phyloP scores from a whole-genome alignment of 2,113 vertebrate species.

The Corvus cornix region DNA sequence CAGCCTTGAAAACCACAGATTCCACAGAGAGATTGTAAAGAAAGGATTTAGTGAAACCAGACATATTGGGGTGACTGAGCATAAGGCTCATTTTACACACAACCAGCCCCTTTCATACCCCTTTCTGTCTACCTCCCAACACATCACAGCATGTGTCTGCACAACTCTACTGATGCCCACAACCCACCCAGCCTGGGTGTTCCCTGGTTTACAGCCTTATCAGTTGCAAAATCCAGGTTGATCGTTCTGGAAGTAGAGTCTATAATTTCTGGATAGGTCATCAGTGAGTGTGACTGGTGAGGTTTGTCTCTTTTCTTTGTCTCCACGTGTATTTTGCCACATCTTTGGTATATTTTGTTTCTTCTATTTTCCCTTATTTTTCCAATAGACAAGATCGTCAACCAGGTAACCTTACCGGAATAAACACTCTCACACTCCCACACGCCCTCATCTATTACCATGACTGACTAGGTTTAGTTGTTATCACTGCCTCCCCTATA shows the following conservation, averaged over 20 bases:
- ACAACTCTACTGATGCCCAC: accelerated
- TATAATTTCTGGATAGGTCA: not conserved
- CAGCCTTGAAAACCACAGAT: not conserved
- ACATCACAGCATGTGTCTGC: accelerated
- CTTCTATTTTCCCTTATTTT: not conserved
- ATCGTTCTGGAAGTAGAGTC: not conserved
- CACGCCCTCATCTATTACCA: not conserved
- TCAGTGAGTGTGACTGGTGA: not conserved
- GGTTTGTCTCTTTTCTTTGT: not conserved
- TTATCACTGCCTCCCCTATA: not conserved
- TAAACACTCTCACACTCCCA: not conserved
- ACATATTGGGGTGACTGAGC: not conserved
- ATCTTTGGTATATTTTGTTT: not conserved
- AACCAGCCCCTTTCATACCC: not conserved
- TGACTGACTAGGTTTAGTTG: not conserved
- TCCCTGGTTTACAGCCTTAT: not conserved
- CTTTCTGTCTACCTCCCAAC: not conserved
- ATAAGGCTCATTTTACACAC: not conserved
- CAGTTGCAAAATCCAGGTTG: not conserved
- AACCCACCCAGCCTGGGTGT: accelerated
- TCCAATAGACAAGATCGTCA: accelerated
- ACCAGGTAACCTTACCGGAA: not conserved
- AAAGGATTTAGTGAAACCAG: not conserved
- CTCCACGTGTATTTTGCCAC: not conserved
- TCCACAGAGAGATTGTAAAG: not conserved